A percentile compares a stretch with the other conserved stretches of the same genome.
These are phyloP conservation scores for Drosophila santomea DNA, from an alignment of 1,140 invertebrate genomes.

Conservation along the genomic window DNA sequence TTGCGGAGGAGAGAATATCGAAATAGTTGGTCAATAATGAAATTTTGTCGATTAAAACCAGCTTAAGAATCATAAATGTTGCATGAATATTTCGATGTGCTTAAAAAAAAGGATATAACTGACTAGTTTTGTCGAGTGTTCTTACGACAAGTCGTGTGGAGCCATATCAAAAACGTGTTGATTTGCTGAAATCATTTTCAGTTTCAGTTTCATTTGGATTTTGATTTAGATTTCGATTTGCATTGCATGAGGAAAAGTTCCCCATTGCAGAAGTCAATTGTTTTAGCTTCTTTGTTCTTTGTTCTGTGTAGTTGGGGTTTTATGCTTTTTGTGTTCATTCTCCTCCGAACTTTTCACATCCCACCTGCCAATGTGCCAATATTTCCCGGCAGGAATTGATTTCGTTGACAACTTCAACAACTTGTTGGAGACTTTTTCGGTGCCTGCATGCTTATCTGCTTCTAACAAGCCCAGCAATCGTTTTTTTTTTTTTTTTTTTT, in stretches of 20 bases:
- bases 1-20: constrained; percentile 12
- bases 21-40: neutral
- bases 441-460: too few relatives aligned
- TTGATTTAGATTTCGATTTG: constrained; percentile 22
- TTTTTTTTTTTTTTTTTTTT: neutral
- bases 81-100: too few relatives aligned
- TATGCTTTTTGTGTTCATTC: neutral
- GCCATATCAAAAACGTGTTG: constrained; percentile 60
- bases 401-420: constrained; percentile 1
- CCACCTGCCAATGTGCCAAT: constrained; percentile 12
- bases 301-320: neutral
- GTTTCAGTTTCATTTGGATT: constrained; percentile 35
- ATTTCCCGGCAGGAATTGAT: constrained; percentile 13
- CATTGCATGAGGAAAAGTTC: constrained; percentile 29
- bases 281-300: constrained; percentile 31
- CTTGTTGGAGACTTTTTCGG: neutral
- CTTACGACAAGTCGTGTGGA: neutral
- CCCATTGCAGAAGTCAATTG: constrained; percentile 41
- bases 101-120: too few relatives aligned
- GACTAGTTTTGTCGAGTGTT: neutral
- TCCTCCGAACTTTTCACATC: constrained; percentile 3
- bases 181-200: constrained; percentile 56
- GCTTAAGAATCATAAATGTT: too few relatives aligned
- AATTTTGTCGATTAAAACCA: too few relatives aligned
- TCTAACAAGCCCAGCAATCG: neutral